These are phyloP conservation scores for Tetragonula clypearis DNA, from an alignment of 1,140 invertebrate species.

Conservation along the genomic window DNA sequence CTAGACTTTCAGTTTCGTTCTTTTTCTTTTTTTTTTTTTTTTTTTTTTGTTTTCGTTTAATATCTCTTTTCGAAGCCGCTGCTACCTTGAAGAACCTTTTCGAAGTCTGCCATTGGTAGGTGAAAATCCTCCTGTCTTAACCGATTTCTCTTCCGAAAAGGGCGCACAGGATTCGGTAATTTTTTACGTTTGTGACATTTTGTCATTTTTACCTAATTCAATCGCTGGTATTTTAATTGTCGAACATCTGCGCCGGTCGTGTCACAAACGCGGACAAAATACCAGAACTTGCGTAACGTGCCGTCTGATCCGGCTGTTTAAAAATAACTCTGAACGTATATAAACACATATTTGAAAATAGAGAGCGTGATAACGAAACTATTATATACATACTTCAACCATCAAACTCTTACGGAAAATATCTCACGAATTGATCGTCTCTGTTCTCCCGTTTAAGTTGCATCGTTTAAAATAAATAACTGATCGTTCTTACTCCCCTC, in stretches of 20 bases:
- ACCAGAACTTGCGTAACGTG: background rate
- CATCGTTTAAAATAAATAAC: no score
- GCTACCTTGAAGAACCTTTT: background rate
- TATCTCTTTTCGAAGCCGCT: background rate
- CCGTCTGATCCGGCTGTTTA: background rate
- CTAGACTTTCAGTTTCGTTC: background rate
- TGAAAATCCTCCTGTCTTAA: background rate
- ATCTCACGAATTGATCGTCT: no score
- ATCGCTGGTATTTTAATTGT: no score
- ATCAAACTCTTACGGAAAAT: background rate
- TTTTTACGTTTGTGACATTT: no score
- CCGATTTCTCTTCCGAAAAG: background rate
- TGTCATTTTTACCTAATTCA: no score
- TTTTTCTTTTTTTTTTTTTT: background rate
- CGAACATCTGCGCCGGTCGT: background rate
- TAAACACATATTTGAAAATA: background rate
- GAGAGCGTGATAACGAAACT: background rate
- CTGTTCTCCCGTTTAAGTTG: no score
- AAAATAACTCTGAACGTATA: background rate
- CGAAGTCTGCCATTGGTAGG: background rate
- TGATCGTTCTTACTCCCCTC: no score
- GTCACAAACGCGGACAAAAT: background rate
- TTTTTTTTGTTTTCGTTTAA: background rate
- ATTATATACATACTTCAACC: background rate
- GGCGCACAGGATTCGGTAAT: no score